A percentile compares a stretch with the other conserved stretches of the same genome.
Evolutionary conservation across 2,113 vertebrate genomes (phyloP).

Genomic region (Cheilinus undulatus): DNA sequence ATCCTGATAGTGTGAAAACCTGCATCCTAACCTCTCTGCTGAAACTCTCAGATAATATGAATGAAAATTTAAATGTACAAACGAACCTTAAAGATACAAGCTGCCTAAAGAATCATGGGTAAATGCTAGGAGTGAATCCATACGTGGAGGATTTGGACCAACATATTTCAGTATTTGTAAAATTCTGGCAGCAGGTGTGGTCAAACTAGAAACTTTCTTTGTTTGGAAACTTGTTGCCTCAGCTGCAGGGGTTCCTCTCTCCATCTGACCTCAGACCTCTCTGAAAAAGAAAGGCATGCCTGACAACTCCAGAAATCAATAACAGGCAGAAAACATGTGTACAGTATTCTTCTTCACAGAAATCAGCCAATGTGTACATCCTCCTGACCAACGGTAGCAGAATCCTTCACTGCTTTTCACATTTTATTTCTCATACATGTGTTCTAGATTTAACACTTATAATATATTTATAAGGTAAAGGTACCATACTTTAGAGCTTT

Average conservation of each 20-base stretch:
- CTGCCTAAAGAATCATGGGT: neutral
- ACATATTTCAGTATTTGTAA: neutral
- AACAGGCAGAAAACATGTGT: neutral
- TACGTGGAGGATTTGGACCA: too few species aligned
- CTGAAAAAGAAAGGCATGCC: neutral
- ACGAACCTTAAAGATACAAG: neutral
- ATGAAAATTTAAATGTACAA: neutral
- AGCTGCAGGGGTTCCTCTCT: neutral
- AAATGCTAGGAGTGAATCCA: neutral
- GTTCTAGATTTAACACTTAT: too few species aligned
- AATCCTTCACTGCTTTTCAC: too few species aligned
- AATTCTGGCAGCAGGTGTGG: neutral
- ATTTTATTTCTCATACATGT: too few species aligned
- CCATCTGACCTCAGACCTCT: constrained; percentile 15
- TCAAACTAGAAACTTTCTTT: neutral
- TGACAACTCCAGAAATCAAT: constrained; percentile 5
- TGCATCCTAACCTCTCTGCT: neutral
- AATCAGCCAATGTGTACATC: neutral
- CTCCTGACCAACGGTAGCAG: too few species aligned
- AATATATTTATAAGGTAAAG: too few species aligned
- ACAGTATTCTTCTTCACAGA: neutral
- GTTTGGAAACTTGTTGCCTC: neutral
- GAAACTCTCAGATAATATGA: neutral
- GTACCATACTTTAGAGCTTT: too few species aligned
- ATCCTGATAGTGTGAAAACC: neutral